These are phyloP conservation scores for Aptenodytes patagonicus DNA, from an alignment of 2,113 vertebrate species.

Conservation along the genomic window DNA sequence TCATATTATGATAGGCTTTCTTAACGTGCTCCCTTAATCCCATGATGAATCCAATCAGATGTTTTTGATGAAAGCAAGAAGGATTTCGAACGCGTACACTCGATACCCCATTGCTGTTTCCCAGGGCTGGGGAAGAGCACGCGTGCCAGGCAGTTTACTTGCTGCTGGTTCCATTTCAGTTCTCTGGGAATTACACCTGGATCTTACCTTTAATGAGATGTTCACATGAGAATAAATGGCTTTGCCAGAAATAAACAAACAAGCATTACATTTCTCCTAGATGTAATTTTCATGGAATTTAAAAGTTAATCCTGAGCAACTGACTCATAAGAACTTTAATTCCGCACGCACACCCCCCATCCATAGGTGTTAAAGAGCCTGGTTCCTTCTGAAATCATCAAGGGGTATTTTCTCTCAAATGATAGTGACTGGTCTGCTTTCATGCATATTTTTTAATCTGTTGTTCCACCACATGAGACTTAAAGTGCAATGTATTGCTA, in stretches of 20 bases:
- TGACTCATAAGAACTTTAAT: not conserved
- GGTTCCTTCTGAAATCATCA: not conserved
- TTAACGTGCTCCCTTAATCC: not conserved
- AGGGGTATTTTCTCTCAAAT: not conserved
- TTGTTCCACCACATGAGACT: not conserved
- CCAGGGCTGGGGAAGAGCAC: not conserved
- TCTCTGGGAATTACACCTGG: slow-evolving; percentile 3
- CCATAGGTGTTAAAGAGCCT: not conserved
- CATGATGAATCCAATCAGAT: not conserved
- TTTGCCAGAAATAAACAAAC: not conserved
- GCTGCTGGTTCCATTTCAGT: not conserved
- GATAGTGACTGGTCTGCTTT: not conserved
- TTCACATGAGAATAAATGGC: not conserved
- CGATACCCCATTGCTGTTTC: rapidly evolving
- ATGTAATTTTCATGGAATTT: slow-evolving; percentile 17
- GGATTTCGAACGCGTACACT: not conserved
- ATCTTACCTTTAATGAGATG: not conserved
- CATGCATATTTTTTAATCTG: not conserved
- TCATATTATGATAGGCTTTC: not conserved
- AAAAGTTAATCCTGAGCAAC: not conserved
- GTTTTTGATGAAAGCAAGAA: not conserved
- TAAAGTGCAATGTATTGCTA: not conserved
- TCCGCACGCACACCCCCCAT: not conserved
- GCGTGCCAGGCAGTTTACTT: no score
- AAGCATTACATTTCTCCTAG: not conserved